Conservation (phyloP, 1,140 invertebrate genomes). For the Cotesia glomerata region DNA sequence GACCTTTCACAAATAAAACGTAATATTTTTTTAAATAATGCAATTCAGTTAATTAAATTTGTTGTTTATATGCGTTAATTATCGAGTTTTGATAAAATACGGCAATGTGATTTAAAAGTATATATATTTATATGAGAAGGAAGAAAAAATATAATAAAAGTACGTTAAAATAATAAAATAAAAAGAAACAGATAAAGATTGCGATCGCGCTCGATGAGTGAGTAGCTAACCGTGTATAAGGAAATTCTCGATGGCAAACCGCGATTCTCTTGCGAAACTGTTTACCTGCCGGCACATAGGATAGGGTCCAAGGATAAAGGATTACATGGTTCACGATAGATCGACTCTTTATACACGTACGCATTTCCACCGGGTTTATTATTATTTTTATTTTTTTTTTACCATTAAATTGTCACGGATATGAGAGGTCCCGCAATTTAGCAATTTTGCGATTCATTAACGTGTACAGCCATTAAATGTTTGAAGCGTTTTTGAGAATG, state of each 20-base stretch:
- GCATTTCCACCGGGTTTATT: not conserved
- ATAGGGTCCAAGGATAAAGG: conserved; percentile 57
- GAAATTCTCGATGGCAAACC: conserved; percentile 52
- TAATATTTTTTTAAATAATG: not conserved
- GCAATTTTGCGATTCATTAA: no score
- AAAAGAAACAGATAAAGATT: not conserved
- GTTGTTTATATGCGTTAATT: no score
- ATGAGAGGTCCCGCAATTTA: no score
- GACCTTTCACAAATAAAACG: not conserved
- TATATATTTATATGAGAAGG: not conserved
- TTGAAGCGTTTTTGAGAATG: no score
- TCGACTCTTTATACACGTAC: conserved; percentile 2
- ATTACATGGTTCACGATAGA: conserved; percentile 42
- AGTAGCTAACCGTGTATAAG: conserved; percentile 47
- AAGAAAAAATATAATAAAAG: not conserved
- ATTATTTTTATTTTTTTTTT: not conserved
- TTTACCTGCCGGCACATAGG: conserved; percentile 50
- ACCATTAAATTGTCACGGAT: no score
- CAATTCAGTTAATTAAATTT: no score
- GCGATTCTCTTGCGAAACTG: conserved; percentile 56
- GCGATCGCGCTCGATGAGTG: conserved; percentile 11
- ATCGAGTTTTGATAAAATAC: no score
- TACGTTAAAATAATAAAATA: not conserved
- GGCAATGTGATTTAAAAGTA: not conserved
- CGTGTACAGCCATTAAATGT: no score